These are phyloP conservation scores for Pteropus rufus DNA, from an alignment of 2,797 vertebrate species.

Conservation along the genomic window DNA sequence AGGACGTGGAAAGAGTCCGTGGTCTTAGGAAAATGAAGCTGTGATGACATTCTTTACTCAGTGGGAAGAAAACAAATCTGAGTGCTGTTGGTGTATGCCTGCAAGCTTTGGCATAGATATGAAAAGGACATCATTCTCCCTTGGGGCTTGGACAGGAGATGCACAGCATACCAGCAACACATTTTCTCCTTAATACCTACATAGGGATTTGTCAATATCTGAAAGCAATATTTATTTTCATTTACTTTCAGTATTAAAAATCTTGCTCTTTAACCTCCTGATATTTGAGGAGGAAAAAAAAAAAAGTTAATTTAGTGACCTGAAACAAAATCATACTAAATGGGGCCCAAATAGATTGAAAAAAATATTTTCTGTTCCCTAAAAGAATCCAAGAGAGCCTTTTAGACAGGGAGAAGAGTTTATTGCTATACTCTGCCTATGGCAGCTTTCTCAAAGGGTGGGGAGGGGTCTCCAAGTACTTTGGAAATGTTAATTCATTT, in stretches of 20 bases:
- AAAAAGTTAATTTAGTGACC: not conserved
- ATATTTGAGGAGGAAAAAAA: not conserved
- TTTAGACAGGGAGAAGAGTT: not conserved
- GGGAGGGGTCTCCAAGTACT: not conserved
- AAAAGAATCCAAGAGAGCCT: not conserved
- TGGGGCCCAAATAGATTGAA: not conserved
- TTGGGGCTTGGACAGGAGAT: not conserved
- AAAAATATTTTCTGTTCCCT: not conserved
- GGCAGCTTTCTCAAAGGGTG: not conserved
- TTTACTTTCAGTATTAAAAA: conserved; percentile 17
- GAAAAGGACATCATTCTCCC: not conserved
- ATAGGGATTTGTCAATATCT: not conserved
- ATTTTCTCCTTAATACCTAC: not conserved
- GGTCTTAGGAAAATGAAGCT: not conserved
- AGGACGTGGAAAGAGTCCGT: not conserved
- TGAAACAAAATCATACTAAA: conserved; percentile 29
- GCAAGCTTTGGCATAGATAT: fast-evolving
- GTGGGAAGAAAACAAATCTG: not conserved
- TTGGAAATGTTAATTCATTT: not conserved
- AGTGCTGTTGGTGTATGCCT: not conserved
- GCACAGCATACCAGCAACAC: not conserved
- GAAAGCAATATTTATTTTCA: conserved; percentile 51
- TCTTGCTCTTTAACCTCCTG: not conserved
- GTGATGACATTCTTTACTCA: not conserved
- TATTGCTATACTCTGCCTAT: not conserved